Evolutionary conservation across 2,113 vertebrate genomes (phyloP), one percentile per base, ranked within the genome.

Genomic region (Petrocephalus microphthalmus): DNA sequence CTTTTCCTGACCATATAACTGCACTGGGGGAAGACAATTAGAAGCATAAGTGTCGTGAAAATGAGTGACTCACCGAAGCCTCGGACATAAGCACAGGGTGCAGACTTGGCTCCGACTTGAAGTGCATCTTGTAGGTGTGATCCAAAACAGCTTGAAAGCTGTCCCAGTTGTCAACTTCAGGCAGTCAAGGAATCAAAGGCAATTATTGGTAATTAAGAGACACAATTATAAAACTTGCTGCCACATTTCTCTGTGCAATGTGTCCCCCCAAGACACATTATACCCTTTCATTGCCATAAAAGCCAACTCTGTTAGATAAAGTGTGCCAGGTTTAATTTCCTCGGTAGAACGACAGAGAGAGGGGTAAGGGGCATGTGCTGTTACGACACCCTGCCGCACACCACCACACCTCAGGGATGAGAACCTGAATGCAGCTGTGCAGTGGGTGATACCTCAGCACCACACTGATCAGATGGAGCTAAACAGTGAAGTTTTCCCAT

Each of bases 51-150:
- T 17, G 13, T 37, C 67, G 22, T 19, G 29, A 29, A 0, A 37
- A 17, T 1, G 29, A 67, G 8, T 10, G 10, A 94, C 97, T 98
- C 90, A 99, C 98, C 81, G 98, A 98, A 82, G 98, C 98, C 94
- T 99, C 98, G 2, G 98, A 99, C 98, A 99, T 99, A 89, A 99
- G 96, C 87, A 99, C 98, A 82, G 98, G 98, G 93, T 99, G 98
- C 90, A 99, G 93, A 91, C 97, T 97, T 87, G 98, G 97, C 94
- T 99, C 98, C 57, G 98, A 99, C 93, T 99, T 99, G 94, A 99
- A 97, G 88, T 99, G 98, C 97, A 97, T 99, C 95, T 98, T 99
- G 90, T 99, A 97, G 84, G 98, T 99, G 92, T 99, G 97, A 94
- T 99, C 98, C 94, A 99, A 91, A 94, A 99, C 99, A 87, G 97